Percentiles rank a stretch among this genome's conserved stretches.
Conservation (phyloP, 2,888 invertebrate genomes). For the Hirudinaria manillensis region DNA sequence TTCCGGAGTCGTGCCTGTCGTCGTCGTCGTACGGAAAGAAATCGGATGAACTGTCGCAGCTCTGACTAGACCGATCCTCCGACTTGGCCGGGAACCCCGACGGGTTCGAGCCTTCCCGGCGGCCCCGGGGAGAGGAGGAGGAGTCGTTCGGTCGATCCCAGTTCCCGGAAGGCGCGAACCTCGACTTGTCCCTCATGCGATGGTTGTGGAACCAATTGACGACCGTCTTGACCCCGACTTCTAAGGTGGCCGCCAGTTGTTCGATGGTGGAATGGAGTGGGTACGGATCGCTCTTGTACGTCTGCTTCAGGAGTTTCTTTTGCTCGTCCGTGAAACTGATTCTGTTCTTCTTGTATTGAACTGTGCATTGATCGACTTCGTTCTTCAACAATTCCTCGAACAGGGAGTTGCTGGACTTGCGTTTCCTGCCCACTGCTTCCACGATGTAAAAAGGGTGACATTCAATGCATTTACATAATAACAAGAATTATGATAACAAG, state of each 20-base stretch:
- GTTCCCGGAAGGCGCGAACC: neutral
- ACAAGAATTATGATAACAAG: too few species aligned
- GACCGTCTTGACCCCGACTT: conserved; percentile 86
- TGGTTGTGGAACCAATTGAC: conserved; percentile 99
- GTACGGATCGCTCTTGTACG: conserved; percentile 92
- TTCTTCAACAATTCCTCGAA: neutral
- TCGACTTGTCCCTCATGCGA: conserved; percentile 82
- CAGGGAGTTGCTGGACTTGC: neutral
- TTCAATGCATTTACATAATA: neutral
- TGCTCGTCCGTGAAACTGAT: conserved; percentile 96
- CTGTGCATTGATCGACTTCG: neutral
- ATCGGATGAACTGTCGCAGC: conserved; percentile 24
- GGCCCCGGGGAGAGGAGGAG: too few species aligned
- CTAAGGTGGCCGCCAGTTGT: conserved; percentile 81
- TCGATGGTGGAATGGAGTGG: conserved; percentile 94
- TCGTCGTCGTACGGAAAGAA: neutral
- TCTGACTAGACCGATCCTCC: conserved; percentile 24
- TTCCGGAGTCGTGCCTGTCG: conserved; percentile 8
- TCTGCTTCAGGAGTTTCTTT: conserved; percentile 85
- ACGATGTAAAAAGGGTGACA: too few species aligned
- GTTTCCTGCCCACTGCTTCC: neutral
- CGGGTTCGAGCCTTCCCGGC: neutral
- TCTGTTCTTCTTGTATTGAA: conserved; percentile 62
- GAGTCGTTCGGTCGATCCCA: neutral
- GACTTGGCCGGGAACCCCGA: conserved; percentile 23